Base-by-base conservation (phyloP, 2,113 vertebrate genomes). In the Scatophagus argus region DNA sequence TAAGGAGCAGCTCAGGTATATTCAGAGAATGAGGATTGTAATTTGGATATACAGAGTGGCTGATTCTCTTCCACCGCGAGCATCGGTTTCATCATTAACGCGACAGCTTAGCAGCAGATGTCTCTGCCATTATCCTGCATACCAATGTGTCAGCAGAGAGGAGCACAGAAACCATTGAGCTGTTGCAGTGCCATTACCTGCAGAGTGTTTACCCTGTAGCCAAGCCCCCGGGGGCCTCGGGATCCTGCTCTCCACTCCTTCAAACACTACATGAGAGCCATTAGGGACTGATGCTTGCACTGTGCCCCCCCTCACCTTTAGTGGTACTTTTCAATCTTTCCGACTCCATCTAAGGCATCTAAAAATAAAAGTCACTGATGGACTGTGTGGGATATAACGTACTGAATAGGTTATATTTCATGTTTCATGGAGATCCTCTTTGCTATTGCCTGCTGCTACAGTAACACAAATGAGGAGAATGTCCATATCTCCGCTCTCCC, bases 181-280 rank as follows among this genome's bases (percentile, higher is more conserved):
- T 59, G 65, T 66, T 34, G 70, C 63, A 12, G 74, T 54, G 70
- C 87, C 86, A 90, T 91, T 90, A 89, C 88, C 69, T 87, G 85
- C 72, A 80, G 69, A 88, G 86, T 81, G 85, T 83, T 90, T 82
- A 81, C 54, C 56, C 62, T 47, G 32, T 9, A 76, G 66, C 63
- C 8, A 0, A 23, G 21, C 32, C 81, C 72, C 71, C 0, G 13
- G 75, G 62, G 67, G 25, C 51, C n/a, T 39, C 36, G 1, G 69
- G 69, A 61, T 54, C 38, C 66, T 59, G 67, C 77, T 71, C 73
- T 76, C 77, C n/a, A 5, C 56, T 67, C 55, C 79, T 87, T 84
- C 82, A 86, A 89, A 84, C 85, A 85, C 85, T 76, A 70, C 82
- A 88, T 79, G 78, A 83, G 60, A 66, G 58, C 85, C 85, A 87